Conservation (phyloP, 1,140 invertebrate genomes). For the Argopecten irradians region DNA sequence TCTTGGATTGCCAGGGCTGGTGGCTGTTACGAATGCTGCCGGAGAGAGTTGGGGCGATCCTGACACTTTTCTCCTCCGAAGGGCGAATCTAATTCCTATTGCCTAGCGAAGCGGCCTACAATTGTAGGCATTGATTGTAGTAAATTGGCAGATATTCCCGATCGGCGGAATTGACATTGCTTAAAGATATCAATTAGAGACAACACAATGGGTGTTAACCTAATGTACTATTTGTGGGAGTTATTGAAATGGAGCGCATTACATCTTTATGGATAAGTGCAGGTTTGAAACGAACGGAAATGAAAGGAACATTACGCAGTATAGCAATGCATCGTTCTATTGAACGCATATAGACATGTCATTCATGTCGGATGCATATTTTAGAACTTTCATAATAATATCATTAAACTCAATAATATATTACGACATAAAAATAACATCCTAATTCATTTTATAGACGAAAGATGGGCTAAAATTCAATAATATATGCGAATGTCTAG, state of each 20-base stretch:
- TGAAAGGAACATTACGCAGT: too few relatives aligned
- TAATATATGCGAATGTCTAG: too few relatives aligned
- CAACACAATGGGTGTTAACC: neutral
- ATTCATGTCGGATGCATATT: too few relatives aligned
- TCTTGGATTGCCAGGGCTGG: neutral
- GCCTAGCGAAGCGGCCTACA: neutral
- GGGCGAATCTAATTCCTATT: neutral
- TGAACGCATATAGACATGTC: too few relatives aligned
- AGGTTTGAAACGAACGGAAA: too few relatives aligned
- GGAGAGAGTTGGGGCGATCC: neutral
- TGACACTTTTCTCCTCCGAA: neutral
- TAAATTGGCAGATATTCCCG: slow-evolving; percentile 17
- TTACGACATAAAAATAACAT: too few relatives aligned
- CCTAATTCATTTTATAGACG: too few relatives aligned
- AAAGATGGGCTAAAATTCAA: too few relatives aligned
- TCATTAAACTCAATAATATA: too few relatives aligned
- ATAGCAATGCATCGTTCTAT: too few relatives aligned
- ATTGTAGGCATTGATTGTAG: slow-evolving; percentile 8
- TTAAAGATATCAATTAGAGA: neutral
- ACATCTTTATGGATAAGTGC: neutral
- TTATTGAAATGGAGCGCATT: neutral
- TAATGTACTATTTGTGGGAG: neutral
- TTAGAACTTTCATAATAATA: too few relatives aligned
- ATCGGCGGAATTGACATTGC: neutral
- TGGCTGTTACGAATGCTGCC: neutral